Evolutionary conservation across 2,797 vertebrate genomes (phyloP).

Genomic region (Lagothrix lagotricha): DNA sequence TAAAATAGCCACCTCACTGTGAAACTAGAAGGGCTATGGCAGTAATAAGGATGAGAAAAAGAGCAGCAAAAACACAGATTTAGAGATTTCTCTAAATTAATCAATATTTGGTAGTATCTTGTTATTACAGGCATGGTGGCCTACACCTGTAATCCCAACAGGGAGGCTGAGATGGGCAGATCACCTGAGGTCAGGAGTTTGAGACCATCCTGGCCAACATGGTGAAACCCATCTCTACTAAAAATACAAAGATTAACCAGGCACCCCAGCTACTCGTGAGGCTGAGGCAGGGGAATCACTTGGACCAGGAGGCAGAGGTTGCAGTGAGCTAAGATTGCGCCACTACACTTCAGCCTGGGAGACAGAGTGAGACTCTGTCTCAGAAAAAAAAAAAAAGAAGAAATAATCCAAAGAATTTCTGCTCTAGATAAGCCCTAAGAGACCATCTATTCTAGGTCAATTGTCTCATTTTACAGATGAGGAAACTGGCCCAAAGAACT

Average conservation of each 20-base stretch:
- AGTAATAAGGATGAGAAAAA: background rate
- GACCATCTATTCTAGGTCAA: background rate
- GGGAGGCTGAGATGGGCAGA: background rate
- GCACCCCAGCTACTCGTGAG: accelerated
- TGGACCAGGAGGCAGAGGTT: background rate
- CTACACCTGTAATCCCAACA: background rate
- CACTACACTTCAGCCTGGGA: background rate
- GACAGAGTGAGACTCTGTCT: background rate
- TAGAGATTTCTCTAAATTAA: background rate
- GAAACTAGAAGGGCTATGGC: background rate
- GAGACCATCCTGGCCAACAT: background rate
- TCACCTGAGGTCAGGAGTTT: background rate
- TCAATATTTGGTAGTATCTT: background rate
- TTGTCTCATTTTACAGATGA: background rate
- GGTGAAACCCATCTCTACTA: background rate
- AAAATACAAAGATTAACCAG: background rate
- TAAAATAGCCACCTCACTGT: background rate
- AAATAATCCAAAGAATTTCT: background rate
- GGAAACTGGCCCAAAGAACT: background rate
- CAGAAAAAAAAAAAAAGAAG: background rate
- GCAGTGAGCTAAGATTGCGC: background rate
- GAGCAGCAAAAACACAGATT: background rate
- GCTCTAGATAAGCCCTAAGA: background rate
- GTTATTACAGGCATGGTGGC: background rate
- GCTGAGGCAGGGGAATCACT: background rate